Base-by-base conservation (phyloP, 2,797 vertebrate genomes). In the Brachymystax lenok region DNA sequence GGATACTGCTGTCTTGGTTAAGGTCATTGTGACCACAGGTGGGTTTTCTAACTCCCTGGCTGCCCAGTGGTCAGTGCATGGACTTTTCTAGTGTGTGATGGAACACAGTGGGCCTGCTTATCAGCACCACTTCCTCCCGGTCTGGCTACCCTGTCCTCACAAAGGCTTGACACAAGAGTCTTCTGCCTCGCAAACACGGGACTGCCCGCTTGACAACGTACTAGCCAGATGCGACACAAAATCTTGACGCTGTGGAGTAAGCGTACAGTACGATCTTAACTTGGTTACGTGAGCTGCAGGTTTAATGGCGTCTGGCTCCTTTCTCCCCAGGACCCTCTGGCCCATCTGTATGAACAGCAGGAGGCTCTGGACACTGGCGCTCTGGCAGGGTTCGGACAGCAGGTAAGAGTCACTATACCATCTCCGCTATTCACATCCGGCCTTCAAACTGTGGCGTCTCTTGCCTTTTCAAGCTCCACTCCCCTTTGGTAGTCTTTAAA, bases 281-380 rank as follows among this genome's bases (percentile, higher is more conserved):
- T 71, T 2, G 1, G 27, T 61, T 19, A 12, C 8, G n/a, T 46
- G 21, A 66, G 4, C 64, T 5, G 64, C 7, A 10, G 63, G 19
- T 81, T 56, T 83, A 46, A 83, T 30, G 70, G 74, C 74, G 69
- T 83, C 71, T 89, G 77, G 10, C 74, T 3, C 24, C 17, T 77
- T 64, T 88, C 79, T 83, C 71, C 63, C 74, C 83, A 94, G 92
- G 92, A 95, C 74, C 75, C 90, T 2, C 79, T 94, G 75, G 86
- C 87, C 54, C 91, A 92, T 76, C 87, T 92, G 77, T 94, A 91
- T 33, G 93, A 94, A 73, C 93, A 93, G 81, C 93, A 93, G 83
- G 93, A 95, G 80, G 87, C 90, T 83, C 81, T 92, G 67, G 90
- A 93, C 69, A 63, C 86, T 2, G 84, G 85, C 1, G 80, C 85